phyloP scores from a whole-genome alignment of 2,888 invertebrate genomes.

The Lepidonotus clava region DNA sequence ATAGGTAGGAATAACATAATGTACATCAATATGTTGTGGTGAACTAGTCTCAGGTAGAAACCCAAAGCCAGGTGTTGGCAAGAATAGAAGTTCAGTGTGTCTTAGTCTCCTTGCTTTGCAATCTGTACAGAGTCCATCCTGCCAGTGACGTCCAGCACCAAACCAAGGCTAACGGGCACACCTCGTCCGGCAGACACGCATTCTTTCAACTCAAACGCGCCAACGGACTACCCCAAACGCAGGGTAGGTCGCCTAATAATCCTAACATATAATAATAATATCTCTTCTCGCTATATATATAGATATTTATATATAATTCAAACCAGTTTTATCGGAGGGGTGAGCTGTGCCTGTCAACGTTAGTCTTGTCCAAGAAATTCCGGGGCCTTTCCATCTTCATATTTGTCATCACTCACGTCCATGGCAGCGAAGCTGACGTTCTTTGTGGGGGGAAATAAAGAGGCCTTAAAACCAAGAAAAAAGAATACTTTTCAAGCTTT shows the following conservation, averaged over 20 bases:
- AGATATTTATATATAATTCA: neutral
- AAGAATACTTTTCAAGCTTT: slow-evolving; percentile 51
- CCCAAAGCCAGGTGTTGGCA: slow-evolving; percentile 54
- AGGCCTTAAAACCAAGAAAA: slow-evolving; percentile 5
- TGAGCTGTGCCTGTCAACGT: neutral
- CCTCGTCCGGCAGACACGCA: neutral
- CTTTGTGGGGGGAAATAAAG: slow-evolving; percentile 41
- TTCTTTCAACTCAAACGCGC: slow-evolving; percentile 2
- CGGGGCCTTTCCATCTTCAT: neutral
- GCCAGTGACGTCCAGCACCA: neutral
- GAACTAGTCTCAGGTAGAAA: slow-evolving; percentile 40
- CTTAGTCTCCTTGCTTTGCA: neutral
- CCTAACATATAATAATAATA: slow-evolving; percentile 1
- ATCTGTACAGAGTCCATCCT: neutral
- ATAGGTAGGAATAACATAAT: slow-evolving; percentile 48
- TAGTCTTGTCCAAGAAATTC: neutral
- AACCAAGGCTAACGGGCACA: neutral
- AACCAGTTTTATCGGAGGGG: neutral
- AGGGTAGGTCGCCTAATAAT: neutral
- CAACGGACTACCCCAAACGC: neutral
- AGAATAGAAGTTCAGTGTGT: slow-evolving; percentile 39
- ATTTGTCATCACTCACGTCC: neutral
- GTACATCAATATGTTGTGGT: slow-evolving; percentile 48
- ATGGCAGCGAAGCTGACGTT: neutral
- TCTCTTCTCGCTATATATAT: slow-evolving; percentile 8